A percentile compares a stretch with the other conserved stretches of the same genome.
These are phyloP conservation scores for Pontoporia blainvillei DNA, from an alignment of 2,113 vertebrate genomes.

Conservation along the genomic window DNA sequence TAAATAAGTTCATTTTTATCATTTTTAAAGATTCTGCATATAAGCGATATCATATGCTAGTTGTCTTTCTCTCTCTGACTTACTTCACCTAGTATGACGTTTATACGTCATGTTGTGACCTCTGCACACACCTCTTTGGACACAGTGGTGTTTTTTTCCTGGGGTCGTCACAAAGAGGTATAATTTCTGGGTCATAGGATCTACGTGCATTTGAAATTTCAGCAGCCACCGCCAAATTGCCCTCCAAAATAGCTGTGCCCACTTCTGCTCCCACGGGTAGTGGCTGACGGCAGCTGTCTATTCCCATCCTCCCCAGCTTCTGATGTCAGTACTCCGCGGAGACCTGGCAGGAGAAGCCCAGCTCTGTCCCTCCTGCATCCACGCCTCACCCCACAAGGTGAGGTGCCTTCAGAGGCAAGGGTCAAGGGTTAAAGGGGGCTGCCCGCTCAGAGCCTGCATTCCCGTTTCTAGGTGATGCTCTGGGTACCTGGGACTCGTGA, in stretches of 20 bases:
- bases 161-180: neutral
- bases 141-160: neutral
- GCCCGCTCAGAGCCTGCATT: neutral
- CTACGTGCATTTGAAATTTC: neutral
- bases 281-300: rapidly evolving
- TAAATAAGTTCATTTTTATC: too few species aligned
- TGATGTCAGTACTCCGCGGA: rapidly evolving
- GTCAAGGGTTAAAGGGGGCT: neutral
- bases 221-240: neutral
- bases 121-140: neutral
- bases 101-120: neutral
- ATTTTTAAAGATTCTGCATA: too few species aligned
- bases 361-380: neutral
- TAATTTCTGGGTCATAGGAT: neutral
- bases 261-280: too few species aligned
- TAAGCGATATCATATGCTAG: too few species aligned
- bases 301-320: neutral
- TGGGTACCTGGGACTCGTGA: neutral
- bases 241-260: neutral
- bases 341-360: neutral
- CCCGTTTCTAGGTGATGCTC: neutral
- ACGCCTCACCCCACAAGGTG: neutral
- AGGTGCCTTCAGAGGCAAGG: neutral
- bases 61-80: too few species aligned
- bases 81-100: neutral